Conservation (phyloP, 2,113 vertebrate species). For the Sorex araneus region DNA sequence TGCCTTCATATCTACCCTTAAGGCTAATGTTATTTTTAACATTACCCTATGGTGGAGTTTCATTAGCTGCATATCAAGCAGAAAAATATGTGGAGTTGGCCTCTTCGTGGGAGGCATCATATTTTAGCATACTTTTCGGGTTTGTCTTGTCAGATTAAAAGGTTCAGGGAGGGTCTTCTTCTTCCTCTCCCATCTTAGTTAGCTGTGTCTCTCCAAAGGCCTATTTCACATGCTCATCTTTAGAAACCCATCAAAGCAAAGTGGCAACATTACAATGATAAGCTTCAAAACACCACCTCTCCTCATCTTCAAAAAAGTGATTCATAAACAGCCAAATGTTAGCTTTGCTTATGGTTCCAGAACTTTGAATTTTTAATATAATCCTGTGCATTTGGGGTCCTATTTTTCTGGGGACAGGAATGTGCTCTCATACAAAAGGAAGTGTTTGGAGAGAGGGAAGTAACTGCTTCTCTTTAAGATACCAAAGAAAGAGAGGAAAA, state of each 20-base stretch:
- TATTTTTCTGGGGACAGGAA: not conserved
- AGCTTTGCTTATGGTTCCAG: not conserved
- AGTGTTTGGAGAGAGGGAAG: not conserved
- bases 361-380: not conserved
- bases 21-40: not conserved
- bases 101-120: not conserved
- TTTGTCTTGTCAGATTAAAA: not conserved
- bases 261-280: not conserved
- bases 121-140: not conserved
- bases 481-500: slow-evolving; percentile 19
- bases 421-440: not conserved
- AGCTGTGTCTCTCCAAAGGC: not conserved
- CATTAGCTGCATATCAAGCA: not conserved
- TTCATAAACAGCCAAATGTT: not conserved
- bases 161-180: not conserved
- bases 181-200: slow-evolving; percentile 16
- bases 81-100: not conserved
- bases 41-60: not conserved
- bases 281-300: not conserved
- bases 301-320: too few relatives aligned
- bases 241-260: slow-evolving; percentile 7
- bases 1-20: not conserved
- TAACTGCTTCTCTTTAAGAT: slow-evolving; percentile 47
- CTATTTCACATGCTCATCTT: not conserved
- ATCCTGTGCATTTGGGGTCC: not conserved